Evolutionary conservation across 1,140 invertebrate species (phyloP), one percentile per base, ranked within the genome.

Genomic region (Laupala kohalensis): DNA sequence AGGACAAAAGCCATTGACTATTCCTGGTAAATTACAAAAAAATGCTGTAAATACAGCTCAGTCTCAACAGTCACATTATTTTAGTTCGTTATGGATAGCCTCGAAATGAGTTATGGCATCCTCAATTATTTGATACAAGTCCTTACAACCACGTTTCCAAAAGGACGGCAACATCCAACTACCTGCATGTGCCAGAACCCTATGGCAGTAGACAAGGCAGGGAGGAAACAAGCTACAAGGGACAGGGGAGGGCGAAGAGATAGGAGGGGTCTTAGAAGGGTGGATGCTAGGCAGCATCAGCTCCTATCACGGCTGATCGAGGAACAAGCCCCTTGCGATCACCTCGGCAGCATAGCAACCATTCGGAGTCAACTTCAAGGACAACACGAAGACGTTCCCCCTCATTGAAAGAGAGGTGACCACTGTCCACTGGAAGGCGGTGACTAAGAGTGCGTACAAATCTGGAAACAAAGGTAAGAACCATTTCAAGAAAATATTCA

Each of bases 271-370:
- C 37, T 9, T 9, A 19, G 37, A 53, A 19, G 37, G 19, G 1
- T 0, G 1, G 0, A 9, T 0, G 1, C 4, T 53, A 53, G 37
- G 37, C 37, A 19, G 37, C 30, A 15, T 53, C 37, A 15, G 23
- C 69, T 24, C 29, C 80, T 12, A 81, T 74, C 69, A 92, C 89
- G 19, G 88, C 89, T 71, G 87, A 86, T 74, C 88, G 83, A 2
- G 89, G 90, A 25, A 93, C 91, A 15, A 93, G 82, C 71, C 91
- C 91, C 78, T 92, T 92, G 71, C 87, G 86, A n/a, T 89, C 88
- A 24, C 90, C 90, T 73, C 88, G 82, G 74, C 89, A 89, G 78
- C 91, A 93, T 25, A 92, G 79, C 70, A 92, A 79, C 86, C 90
- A 90, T 76, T 90, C 89, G 74, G 86, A 86, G 78, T 92, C 90